Percentiles rank a stretch among this genome's conserved stretches.
phyloP scores from a whole-genome alignment of 92 coral and sea anemone genomes.

The Scolanthus callimorphus region DNA sequence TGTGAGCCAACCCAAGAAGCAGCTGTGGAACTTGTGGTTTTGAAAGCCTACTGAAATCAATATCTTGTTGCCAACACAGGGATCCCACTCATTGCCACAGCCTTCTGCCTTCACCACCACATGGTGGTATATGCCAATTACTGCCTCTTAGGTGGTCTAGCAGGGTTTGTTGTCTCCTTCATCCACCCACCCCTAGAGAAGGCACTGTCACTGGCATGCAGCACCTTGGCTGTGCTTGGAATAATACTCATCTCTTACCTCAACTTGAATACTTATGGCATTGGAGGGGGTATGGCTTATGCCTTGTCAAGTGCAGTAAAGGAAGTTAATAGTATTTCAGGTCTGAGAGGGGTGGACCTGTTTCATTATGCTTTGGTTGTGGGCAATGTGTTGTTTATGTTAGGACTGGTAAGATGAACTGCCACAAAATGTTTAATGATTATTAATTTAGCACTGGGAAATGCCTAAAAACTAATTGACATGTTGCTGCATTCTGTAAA shows the following conservation, averaged over 20 bases:
- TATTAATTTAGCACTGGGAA: no score
- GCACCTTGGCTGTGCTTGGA: conserved; percentile 80
- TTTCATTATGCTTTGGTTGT: conserved; percentile 78
- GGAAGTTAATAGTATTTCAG: conserved; percentile 40
- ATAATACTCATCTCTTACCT: conserved; percentile 58
- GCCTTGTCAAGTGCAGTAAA: conserved; percentile 69
- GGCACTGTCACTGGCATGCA: conserved; percentile 45
- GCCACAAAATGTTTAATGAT: no score
- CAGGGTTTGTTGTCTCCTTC: conserved; percentile 48
- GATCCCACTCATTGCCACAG: conserved; percentile 84
- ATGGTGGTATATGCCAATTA: conserved; percentile 51
- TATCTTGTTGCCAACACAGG: no score
- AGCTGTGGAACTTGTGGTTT: no score
- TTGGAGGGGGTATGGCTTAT: conserved; percentile 66
- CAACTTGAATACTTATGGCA: conserved; percentile 52
- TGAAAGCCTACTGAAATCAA: no score
- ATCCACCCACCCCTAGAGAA: conserved; percentile 49
- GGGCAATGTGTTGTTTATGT: conserved; percentile 62
- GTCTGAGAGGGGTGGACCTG: conserved; percentile 89
- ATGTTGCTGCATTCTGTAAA: no score
- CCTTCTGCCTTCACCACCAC: conserved; percentile 67
- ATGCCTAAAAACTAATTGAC: no score
- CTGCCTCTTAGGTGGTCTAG: conserved; percentile 68
- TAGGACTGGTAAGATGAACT: conserved; percentile 44
- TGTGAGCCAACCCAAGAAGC: no score